Base-by-base conservation (phyloP, 2,113 vertebrate genomes). In the Menidia beryllina region DNA sequence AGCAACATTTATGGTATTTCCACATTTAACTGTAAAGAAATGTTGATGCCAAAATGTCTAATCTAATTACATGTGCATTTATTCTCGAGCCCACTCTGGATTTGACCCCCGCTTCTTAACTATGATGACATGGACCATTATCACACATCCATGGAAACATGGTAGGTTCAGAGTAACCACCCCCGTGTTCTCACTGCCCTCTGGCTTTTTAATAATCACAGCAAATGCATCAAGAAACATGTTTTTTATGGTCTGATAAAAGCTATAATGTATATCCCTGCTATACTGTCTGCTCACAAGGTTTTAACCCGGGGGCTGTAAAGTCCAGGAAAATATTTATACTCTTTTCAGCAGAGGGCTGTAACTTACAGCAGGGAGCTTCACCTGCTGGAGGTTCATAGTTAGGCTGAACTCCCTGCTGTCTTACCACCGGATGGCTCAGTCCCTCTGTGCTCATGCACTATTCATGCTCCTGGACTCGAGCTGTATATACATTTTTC, bases 171-270 rank as follows among this genome's bases (percentile, higher is more conserved):
- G 72, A 75, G 61, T 23, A 34, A 21, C 59, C 21, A 6, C 12
- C 54, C 41, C 4, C 60, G 10, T 47, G 39, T 41, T 82, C 62
- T 34, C n/a, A 2, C 27, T 5, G 14, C 53, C 62, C 57, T 61
- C 62, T 50, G 73, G 59, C 63, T 49, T 1, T 23, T 73, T 53
- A 65, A 82, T 86, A 81, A 87, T 84, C 75, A 77, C 75, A 66
- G 75, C 69, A 8, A 69, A 79, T 71, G 57, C 69, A 75, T 84
- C 61, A 41, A 74, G 66, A 72, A 83, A 60, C 72, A 45, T 59
- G 76, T 56, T 76, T 88, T 84, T 87, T 88, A 88, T 64, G 74
- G 55, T 65, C 72, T 79, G 86, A 84, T 82, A 83, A 72, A 77
- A 78, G 61, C 74, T 51, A 61, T 88, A 81, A 88, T 75, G 58